Conservation (phyloP, 2,797 vertebrate genomes). For the Botia kubotai region DNA sequence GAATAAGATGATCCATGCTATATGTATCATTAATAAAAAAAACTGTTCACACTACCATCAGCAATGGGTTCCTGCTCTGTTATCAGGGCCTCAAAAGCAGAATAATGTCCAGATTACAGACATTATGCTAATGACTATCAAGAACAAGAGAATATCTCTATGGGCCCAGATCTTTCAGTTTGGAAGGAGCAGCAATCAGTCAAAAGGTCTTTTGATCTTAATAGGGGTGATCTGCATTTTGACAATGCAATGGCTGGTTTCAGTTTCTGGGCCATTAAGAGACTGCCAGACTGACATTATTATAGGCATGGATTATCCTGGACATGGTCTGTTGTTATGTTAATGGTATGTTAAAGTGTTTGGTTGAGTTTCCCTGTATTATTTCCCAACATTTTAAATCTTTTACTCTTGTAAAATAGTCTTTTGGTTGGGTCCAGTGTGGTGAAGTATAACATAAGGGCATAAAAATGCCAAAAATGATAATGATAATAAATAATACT, state of each 20-base stretch:
- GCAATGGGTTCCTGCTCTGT: constrained; percentile 2
- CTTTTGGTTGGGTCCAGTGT: not conserved
- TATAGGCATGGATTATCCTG: constrained; percentile 6
- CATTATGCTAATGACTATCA: constrained; percentile 19
- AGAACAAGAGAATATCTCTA: constrained; percentile 7
- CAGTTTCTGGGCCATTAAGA: constrained; percentile 47
- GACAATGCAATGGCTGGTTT: constrained; percentile 72
- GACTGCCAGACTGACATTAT: not conserved
- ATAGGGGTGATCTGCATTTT: constrained; percentile 64
- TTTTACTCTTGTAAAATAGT: not conserved
- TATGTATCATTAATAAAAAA: constrained; percentile 11
- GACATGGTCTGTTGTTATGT: constrained; percentile 21
- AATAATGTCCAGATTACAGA: constrained; percentile 38
- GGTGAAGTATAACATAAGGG: no score
- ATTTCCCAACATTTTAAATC: not conserved
- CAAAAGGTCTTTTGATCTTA: constrained; percentile 15
- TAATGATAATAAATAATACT: no score
- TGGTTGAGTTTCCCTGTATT: not conserved
- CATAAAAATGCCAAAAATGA: no score
- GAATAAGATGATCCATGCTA: not conserved
- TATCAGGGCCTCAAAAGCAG: constrained; percentile 13
- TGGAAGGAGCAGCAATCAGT: not conserved
- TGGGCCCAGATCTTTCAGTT: constrained; percentile 4
- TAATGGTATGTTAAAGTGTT: not conserved
- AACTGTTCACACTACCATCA: not conserved